Evolutionary conservation across 2,113 vertebrate species (phyloP).

Genomic region (Excalfactoria chinensis): DNA sequence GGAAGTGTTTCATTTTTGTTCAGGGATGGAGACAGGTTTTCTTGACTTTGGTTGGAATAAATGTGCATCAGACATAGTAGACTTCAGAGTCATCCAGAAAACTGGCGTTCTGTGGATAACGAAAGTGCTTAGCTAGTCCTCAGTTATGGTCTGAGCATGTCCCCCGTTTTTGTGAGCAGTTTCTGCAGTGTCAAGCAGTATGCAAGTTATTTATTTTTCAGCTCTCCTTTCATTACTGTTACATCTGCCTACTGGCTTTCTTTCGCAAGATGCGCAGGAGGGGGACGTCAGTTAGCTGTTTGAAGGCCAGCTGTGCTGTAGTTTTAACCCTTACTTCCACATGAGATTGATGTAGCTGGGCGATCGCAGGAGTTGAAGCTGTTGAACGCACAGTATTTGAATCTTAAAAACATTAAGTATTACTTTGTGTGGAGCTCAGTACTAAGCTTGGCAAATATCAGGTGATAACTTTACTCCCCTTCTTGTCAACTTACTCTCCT

Average conservation of each 20-base stretch:
- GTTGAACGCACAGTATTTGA: slow-evolving; percentile 45
- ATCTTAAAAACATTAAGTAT: slow-evolving; percentile 42
- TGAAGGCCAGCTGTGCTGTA: neutral
- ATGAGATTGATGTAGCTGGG: neutral
- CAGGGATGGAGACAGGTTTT: slow-evolving; percentile 43
- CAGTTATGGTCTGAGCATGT: slow-evolving; percentile 17
- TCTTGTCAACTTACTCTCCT: slow-evolving; percentile 73
- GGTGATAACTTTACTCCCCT: slow-evolving; percentile 69
- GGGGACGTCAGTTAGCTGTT: neutral
- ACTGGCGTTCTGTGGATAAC: neutral
- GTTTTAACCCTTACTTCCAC: slow-evolving; percentile 4
- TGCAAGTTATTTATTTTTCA: slow-evolving; percentile 11
- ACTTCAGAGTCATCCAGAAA: slow-evolving; percentile 17
- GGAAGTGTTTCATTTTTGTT: slow-evolving; percentile 36
- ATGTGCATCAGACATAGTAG: neutral
- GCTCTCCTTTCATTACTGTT: slow-evolving; percentile 1
- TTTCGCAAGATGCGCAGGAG: slow-evolving; percentile 30
- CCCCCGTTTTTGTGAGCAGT: slow-evolving; percentile 2
- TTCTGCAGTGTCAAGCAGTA: slow-evolving; percentile 16
- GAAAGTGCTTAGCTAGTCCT: slow-evolving; percentile 21
- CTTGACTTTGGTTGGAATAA: slow-evolving; percentile 27
- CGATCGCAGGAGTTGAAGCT: slow-evolving; percentile 51
- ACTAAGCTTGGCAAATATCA: slow-evolving; percentile 80
- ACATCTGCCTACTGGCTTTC: neutral
- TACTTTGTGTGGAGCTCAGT: slow-evolving; percentile 55